A percentile compares a stretch with the other conserved stretches of the same genome.
Conservation (phyloP, 2,113 vertebrate genomes). For the Aldabrachelys gigantea region DNA sequence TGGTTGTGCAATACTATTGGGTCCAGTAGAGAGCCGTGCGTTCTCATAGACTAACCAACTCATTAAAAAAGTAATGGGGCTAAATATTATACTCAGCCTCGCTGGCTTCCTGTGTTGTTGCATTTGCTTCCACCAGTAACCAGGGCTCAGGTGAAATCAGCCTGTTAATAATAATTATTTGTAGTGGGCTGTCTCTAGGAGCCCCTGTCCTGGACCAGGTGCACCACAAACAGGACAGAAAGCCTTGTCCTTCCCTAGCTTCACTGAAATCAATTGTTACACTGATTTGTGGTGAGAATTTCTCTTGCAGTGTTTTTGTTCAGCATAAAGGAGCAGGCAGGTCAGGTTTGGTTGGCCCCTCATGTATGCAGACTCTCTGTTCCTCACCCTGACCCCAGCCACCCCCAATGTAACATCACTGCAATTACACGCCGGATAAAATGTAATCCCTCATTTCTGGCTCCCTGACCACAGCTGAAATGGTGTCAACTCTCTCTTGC, state of each 20-base stretch:
- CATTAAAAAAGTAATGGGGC: neutral
- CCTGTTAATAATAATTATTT: neutral
- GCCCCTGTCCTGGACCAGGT: neutral
- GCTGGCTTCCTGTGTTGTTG: neutral
- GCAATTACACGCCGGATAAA: neutral
- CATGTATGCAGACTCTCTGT: neutral
- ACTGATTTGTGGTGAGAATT: neutral
- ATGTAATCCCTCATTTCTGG: neutral
- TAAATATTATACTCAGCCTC: neutral
- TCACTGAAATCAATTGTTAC: neutral
- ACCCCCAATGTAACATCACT: neutral
- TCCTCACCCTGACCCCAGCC: neutral
- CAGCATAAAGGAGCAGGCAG: neutral
- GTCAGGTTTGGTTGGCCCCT: neutral
- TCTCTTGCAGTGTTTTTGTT: neutral
- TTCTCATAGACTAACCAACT: neutral
- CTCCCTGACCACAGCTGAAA: neutral
- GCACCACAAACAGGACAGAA: neutral
- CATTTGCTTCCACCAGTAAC: neutral
- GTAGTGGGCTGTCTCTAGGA: neutral
- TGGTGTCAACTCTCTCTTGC: neutral
- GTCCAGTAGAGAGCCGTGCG: neutral
- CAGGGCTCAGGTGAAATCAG: neutral
- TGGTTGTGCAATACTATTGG: neutral
- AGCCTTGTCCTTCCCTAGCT: neutral